Evolutionary conservation across 2,797 vertebrate genomes (phyloP).

Genomic region (Harpia harpyja): DNA sequence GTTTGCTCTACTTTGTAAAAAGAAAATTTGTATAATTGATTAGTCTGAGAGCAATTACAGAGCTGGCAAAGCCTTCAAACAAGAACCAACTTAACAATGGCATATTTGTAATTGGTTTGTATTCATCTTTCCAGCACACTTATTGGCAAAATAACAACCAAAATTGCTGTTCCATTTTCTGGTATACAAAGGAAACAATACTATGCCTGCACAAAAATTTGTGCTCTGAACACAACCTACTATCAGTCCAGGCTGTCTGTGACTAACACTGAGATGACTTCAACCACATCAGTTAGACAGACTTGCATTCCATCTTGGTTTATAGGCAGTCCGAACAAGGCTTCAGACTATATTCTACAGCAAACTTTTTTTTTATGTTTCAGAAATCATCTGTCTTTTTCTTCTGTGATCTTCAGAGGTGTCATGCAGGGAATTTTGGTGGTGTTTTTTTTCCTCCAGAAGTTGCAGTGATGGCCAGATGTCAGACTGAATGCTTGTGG

Average conservation of each 20-base stretch:
- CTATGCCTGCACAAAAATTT: not conserved
- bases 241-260: not conserved
- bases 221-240: not conserved
- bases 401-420: not conserved
- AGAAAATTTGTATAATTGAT: conserved; percentile 16
- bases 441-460: not conserved
- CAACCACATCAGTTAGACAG: not conserved
- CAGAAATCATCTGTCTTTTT: not conserved
- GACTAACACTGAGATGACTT: not conserved
- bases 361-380: not conserved
- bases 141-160: not conserved
- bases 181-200: not conserved
- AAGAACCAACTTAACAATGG: not conserved
- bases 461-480: not conserved
- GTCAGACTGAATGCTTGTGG: not conserved
- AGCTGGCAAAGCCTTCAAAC: conserved; percentile 12
- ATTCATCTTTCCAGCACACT: not conserved
- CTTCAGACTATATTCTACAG: not conserved
- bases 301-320: not conserved
- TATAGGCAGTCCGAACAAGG: not conserved
- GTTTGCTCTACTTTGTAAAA: not conserved
- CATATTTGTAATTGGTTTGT: not conserved
- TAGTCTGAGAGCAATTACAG: not conserved
- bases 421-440: not conserved
- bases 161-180: not conserved